These are phyloP conservation scores for Unio pictorum DNA, from an alignment of 2,888 invertebrate genomes.

Conservation along the genomic window DNA sequence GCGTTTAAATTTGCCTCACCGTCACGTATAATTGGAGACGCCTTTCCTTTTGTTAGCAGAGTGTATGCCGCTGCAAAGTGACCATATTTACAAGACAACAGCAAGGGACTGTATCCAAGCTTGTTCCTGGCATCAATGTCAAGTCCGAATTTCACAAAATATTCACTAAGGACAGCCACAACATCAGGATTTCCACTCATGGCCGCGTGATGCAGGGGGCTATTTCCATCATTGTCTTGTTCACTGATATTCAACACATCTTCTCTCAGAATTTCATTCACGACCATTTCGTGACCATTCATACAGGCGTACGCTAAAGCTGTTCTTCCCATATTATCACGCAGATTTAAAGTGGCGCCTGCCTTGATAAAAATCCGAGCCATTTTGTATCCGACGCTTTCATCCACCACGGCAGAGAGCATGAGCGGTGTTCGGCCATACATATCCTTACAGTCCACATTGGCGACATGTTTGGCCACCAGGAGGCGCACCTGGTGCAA, in stretches of 20 bases:
- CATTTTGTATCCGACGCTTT: constrained; percentile 61
- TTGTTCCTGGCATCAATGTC: constrained; percentile 62
- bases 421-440: constrained; percentile 68
- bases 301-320: constrained; percentile 66
- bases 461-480: constrained; percentile 60
- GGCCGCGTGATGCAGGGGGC: constrained; percentile 64
- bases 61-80: constrained; percentile 63
- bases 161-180: constrained; percentile 46
- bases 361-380: constrained; percentile 58
- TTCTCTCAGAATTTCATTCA: constrained; percentile 54
- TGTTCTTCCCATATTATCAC: constrained; percentile 64
- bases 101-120: constrained; percentile 64
- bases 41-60: constrained; percentile 55
- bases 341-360: constrained; percentile 55
- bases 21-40: constrained; percentile 62
- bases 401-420: constrained; percentile 65
- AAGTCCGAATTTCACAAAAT: constrained; percentile 58
- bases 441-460: constrained; percentile 64
- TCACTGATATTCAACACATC: constrained; percentile 62
- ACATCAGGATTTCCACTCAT: constrained; percentile 62
- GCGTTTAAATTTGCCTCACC: constrained; percentile 63
- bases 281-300: constrained; percentile 59
- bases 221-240: constrained; percentile 68
- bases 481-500: constrained; percentile 68
- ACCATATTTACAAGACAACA: constrained; percentile 65